Evolutionary conservation across 2,797 vertebrate species (phyloP), one percentile per base, ranked within the genome.

Genomic region (Lepilemur septentrionalis): DNA sequence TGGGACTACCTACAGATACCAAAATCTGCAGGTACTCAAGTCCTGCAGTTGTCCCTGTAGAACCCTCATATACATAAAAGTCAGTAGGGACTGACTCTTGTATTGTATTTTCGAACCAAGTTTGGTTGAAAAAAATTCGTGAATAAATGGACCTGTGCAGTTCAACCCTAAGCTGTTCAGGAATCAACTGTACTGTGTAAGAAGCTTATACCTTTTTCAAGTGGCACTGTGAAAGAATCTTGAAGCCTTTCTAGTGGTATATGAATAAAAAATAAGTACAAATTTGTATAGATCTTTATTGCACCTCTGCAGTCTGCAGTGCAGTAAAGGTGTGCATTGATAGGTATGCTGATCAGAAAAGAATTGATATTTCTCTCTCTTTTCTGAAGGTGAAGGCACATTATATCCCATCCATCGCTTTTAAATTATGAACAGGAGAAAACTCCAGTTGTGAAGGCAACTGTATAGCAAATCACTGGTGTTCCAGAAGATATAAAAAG

Each of bases 191-290:
- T 65, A 35, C 57, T 93, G 10, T n/a, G 76, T 87, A 87, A 59
- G 59, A 96, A 82, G 20, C 18, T 48, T 86, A n/a, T 78, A 35
- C 48, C 2, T 57, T 57, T 38, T 81, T 91, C 14, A 96, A 69
- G 87, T 82, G 70, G 15, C 72, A 46, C 46, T 91, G 14, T 78
- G 83, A 91, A 87, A 76, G 59, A 88, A 91, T 18, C 20, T 41
- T 87, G 91, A 95, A 57, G 30, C 48, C 52, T 96, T 41, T 95
- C 25, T 85, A 67, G 38, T 57, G 82, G 38, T 82, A 2, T 95
- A 20, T 88, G 15, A 88, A 63, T 87, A 91, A 73, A 73, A 93
- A 83, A 63, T 70, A 70, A 52, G 28, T 52, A 23, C 35, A 81
- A 59, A 75, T 86, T n/a, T 70, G 15, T 48, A 17, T 57, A 90